These are phyloP conservation scores for Drosophila subsilvestris DNA, from an alignment of 2,888 invertebrate genomes.

Conservation along the genomic window DNA sequence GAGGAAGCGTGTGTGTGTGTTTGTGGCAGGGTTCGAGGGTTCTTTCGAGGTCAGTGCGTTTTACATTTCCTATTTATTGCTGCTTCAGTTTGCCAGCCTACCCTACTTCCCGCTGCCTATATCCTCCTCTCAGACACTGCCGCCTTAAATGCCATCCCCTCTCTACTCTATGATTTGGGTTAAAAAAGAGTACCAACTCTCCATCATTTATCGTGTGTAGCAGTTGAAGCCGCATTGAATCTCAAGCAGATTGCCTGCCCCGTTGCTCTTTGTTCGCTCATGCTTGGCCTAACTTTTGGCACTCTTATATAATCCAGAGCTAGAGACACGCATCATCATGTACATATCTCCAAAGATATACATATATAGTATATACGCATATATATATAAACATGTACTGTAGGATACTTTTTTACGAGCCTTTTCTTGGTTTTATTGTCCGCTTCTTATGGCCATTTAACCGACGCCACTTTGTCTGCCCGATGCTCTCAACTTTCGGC, in stretches of 20 bases:
- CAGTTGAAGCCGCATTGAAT: slow-evolving; percentile 20
- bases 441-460: slow-evolving; percentile 67
- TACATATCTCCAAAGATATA: slow-evolving; percentile 1
- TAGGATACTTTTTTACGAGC: slow-evolving; percentile 23
- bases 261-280: too few relatives aligned
- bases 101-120: not conserved
- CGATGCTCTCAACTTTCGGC: slow-evolving; percentile 45
- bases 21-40: not conserved
- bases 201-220: slow-evolving; percentile 37
- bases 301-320: slow-evolving; percentile 31
- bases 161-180: not conserved
- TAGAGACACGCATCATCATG: slow-evolving; percentile 14
- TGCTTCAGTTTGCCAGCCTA: slow-evolving; percentile 12
- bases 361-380: slow-evolving; percentile 16
- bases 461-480: slow-evolving; percentile 70
- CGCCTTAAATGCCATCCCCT: too few relatives aligned
- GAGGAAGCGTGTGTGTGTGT: not conserved
- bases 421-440: slow-evolving; percentile 59
- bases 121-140: not conserved
- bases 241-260: not conserved
- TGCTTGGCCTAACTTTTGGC: slow-evolving; percentile 17
- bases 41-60: slow-evolving; percentile 52
- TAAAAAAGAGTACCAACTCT: not conserved
- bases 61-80: slow-evolving; percentile 50
- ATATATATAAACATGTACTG: slow-evolving; percentile 11